These are phyloP conservation scores for Eurytoma californica DNA, from an alignment of 2,888 invertebrate genomes.

Conservation along the genomic window DNA sequence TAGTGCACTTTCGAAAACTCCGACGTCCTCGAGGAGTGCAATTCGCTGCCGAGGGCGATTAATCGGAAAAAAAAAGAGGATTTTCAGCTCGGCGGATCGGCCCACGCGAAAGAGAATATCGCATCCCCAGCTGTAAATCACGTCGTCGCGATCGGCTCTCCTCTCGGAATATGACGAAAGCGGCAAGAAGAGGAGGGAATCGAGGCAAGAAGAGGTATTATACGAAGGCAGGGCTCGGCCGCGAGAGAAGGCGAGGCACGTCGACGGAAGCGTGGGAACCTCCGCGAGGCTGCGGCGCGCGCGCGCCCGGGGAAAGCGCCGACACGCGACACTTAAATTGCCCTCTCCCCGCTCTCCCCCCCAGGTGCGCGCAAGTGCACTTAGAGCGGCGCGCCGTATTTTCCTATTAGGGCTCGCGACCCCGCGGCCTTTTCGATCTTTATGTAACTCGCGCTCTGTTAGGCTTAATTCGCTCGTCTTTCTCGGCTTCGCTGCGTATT, in stretches of 20 bases:
- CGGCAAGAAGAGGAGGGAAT: too few relatives aligned
- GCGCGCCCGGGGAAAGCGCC: constrained; percentile 56
- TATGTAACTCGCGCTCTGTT: background rate
- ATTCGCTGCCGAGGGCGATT: too few relatives aligned
- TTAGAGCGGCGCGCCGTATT: constrained; percentile 3
- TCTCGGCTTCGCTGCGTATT: too few relatives aligned
- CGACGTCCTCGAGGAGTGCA: too few relatives aligned
- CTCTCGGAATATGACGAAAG: background rate
- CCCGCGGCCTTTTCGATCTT: background rate
- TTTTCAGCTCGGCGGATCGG: too few relatives aligned
- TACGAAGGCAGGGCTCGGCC: constrained; percentile 1
- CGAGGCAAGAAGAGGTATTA: too few relatives aligned
- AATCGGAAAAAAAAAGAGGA: too few relatives aligned
- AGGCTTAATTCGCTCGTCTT: too few relatives aligned
- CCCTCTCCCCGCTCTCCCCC: background rate
- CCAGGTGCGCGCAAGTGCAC: background rate
- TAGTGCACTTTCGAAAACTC: too few relatives aligned
- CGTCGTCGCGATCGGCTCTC: background rate
- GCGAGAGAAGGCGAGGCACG: constrained; percentile 58
- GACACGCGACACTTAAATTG: constrained; percentile 43
- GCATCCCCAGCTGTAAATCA: background rate
- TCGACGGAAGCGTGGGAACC: constrained; percentile 72
- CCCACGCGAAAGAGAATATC: too few relatives aligned
- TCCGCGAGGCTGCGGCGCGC: constrained; percentile 71
- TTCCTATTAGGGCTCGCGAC: constrained; percentile 26